These are phyloP conservation scores for Clivina fossor DNA, from an alignment of 2,888 invertebrate species.

Conservation along the genomic window DNA sequence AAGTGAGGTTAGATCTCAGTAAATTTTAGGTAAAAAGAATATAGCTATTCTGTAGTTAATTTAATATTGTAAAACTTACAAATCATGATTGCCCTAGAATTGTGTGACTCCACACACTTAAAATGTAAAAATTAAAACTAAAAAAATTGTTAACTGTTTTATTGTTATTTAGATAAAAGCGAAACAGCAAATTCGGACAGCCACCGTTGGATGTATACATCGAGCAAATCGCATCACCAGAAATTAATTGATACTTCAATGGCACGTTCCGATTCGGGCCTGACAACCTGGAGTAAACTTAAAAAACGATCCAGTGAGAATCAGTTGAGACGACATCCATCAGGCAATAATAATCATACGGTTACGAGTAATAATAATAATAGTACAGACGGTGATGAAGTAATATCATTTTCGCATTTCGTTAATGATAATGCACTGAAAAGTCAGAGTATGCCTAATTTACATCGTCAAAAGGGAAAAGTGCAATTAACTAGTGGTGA, in stretches of 20 bases:
- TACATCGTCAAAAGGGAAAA: conserved; percentile 61
- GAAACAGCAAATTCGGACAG: conserved; percentile 35
- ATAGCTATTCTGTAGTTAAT: too few relatives aligned
- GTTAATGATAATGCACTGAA: conserved; percentile 62
- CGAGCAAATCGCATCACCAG: conserved; percentile 38
- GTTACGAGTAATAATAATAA: too few relatives aligned
- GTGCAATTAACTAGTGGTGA: too few relatives aligned
- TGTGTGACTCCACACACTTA: too few relatives aligned
- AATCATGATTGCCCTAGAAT: too few relatives aligned
- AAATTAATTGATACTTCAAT: conserved; percentile 66
- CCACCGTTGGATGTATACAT: conserved; percentile 44
- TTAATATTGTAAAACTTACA: too few relatives aligned
- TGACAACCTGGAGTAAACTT: conserved; percentile 87
- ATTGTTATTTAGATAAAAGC: conserved; percentile 48
- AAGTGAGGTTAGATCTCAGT: too few relatives aligned
- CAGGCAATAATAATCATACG: conserved; percentile 76
- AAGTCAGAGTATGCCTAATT: conserved; percentile 80
- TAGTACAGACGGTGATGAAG: conserved; percentile 57
- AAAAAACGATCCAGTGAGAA: conserved; percentile 69
- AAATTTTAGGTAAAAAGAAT: too few relatives aligned
- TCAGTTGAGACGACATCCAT: conserved; percentile 72
- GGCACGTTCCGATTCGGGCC: conserved; percentile 85
- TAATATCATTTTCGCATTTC: conserved; percentile 55
- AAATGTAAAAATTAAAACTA: too few relatives aligned
- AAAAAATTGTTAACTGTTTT: too few relatives aligned